These are phyloP conservation scores for Octonoba sinensis DNA, from an alignment of 2,888 invertebrate species.

Conservation along the genomic window DNA sequence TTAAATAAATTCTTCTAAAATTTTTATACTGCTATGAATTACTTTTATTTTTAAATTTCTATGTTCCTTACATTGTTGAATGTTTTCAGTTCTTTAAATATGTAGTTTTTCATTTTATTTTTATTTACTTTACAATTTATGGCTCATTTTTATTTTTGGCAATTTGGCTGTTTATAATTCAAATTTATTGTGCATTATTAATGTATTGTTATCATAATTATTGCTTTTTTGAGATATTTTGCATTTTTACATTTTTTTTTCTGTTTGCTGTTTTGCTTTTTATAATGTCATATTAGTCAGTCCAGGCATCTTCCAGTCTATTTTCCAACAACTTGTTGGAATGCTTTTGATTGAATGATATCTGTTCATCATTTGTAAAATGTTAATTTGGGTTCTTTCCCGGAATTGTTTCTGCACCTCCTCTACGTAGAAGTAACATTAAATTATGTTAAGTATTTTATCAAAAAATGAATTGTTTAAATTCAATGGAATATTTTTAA, in stretches of 20 bases:
- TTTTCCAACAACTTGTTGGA: constrained; percentile 10
- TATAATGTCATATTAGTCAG: constrained; percentile 3
- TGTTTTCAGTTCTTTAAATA: too few relatives aligned
- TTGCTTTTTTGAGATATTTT: background rate
- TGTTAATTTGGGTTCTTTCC: too few relatives aligned
- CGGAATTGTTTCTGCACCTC: too few relatives aligned
- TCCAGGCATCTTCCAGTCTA: background rate
- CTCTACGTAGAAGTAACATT: too few relatives aligned
- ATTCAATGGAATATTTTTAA: too few relatives aligned
- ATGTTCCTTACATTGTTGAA: background rate
- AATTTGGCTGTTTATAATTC: background rate
- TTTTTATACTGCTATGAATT: background rate
- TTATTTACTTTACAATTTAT: background rate
- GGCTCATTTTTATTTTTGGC: too few relatives aligned
- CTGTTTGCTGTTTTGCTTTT: background rate
- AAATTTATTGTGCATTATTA: background rate
- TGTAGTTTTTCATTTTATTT: background rate
- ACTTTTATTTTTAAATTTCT: background rate
- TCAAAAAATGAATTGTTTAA: too few relatives aligned
- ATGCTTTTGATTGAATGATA: background rate
- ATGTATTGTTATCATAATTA: background rate
- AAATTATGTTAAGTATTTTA: too few relatives aligned
- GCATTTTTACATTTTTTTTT: background rate
- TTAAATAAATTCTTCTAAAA: too few relatives aligned
- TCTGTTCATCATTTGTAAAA: too few relatives aligned